Percentiles rank a stretch among this genome's conserved stretches.
Evolutionary conservation across 37 sponge, comb jelly and placozoan species (phyloP).

Genomic region (Amphimedon queenslandica): DNA sequence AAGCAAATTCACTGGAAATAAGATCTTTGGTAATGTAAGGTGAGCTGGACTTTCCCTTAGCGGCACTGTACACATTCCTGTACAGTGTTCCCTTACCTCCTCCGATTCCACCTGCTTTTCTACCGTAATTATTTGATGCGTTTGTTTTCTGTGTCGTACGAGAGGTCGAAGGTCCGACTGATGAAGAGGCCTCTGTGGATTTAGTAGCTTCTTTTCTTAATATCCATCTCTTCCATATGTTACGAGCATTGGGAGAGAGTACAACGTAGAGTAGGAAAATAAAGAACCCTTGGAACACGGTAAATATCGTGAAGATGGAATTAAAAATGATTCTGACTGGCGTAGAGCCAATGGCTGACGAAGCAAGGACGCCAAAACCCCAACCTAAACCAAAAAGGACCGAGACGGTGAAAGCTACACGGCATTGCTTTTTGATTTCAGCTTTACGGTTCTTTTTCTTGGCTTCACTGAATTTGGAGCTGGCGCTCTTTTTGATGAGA

Average conservation of each 20-base stretch:
- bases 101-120: not conserved
- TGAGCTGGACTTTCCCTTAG: not conserved
- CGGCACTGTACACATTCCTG: not conserved
- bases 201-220: not conserved
- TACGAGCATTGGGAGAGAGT: slow-evolving; percentile 25
- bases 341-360: not conserved
- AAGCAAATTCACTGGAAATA: not conserved
- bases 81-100: not conserved
- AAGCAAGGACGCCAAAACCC: slow-evolving; percentile 13
- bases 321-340: not conserved
- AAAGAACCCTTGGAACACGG: slow-evolving; percentile 26
- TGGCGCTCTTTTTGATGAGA: not conserved
- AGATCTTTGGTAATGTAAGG: not conserved
- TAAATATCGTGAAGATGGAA: slow-evolving; percentile 26
- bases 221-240: slow-evolving; percentile 32
- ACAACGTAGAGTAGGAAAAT: slow-evolving; percentile 33
- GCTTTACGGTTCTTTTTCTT: not conserved
- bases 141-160: not conserved
- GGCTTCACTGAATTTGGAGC: not conserved
- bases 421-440: slow-evolving; percentile 5
- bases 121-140: not conserved
- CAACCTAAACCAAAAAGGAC: slow-evolving; percentile 22
- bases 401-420: slow-evolving; percentile 1
- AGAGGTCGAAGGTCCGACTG: not conserved
- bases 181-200: not conserved